Base-by-base conservation (phyloP, 2,113 vertebrate species). In the Lathamus discolor region DNA sequence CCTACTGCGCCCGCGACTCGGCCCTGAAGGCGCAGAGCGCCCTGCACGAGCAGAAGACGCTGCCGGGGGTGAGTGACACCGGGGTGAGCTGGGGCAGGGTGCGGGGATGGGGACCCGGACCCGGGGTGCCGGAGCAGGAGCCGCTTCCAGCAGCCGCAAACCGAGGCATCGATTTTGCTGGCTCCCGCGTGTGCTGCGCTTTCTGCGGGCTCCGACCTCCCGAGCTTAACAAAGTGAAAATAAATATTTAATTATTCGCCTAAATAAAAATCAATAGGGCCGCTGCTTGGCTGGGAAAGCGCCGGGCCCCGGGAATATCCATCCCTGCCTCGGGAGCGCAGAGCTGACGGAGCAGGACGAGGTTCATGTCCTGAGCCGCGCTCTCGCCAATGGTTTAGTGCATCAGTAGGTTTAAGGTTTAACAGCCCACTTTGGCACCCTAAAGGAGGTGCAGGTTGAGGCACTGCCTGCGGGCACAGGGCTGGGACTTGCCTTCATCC, bases 181-280 rank as follows among this genome's bases (percentile, higher is more conserved):
- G 93, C 10, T 8, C 76, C 33, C 43, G 48, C 35, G 17, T 68
- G 90, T 74, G 73, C 92, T 96, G 95, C 54, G 83, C 96, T 93
- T 97, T 97, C 96, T 97, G 92, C 49, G 95, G 95, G 96, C 94
- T 97, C 97, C 92, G 95, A 95, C 97, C 95, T 98, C 95, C 93
- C 52, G 35, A 95, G 96, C 96, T 98, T 98, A 98, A 98, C 98
- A 97, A 98, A 98, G 98, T 98, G 97, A 97, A 98, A 98, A 98
- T 98, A 98, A 98, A 98, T 98, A 98, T 98, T 98, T 98, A 97
- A 98, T 98, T 98, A 97, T 98, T 97, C 89, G 79, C 95, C 96
- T 98, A 98, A 98, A 97, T 97, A 97, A 98, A 98, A 98, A 98
- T 98, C 97, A 52, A 97, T 98, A 97, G 91, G 82, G 86, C 88